Conservation (phyloP, 2,888 invertebrate species). For the Malthinus seriepunctatus region DNA sequence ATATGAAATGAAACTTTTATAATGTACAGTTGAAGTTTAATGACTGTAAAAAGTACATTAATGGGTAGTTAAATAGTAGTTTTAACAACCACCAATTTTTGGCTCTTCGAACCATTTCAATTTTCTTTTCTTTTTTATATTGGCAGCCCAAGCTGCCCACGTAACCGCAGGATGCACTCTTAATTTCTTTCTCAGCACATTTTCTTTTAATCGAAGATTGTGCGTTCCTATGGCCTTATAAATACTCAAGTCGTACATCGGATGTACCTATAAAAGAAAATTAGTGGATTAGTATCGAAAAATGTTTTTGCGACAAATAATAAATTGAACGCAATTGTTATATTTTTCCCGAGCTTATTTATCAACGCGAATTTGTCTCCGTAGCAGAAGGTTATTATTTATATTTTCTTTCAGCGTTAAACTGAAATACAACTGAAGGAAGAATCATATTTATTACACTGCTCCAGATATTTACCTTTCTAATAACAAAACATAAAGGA, state of each 20-base stretch:
- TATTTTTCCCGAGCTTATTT: constrained; percentile 13
- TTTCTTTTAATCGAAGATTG: constrained; percentile 44
- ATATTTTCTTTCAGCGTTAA: constrained; percentile 2
- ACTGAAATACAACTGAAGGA: too few relatives aligned
- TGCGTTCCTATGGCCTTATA: constrained; percentile 40
- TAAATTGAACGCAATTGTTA: constrained; percentile 21
- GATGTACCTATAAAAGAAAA: constrained; percentile 42
- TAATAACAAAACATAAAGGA: neutral
- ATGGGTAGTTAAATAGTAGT: neutral
- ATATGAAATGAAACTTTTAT: constrained; percentile 1
- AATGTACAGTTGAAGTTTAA: too few relatives aligned
- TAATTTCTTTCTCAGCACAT: constrained; percentile 39
- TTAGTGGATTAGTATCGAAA: constrained; percentile 2
- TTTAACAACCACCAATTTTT: neutral
- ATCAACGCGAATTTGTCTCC: constrained; percentile 1
- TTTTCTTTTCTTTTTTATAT: constrained; percentile 39
- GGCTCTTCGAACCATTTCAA: constrained; percentile 28
- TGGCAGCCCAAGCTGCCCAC: constrained; percentile 35
- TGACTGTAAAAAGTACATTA: too few relatives aligned
- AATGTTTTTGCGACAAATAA: constrained; percentile 16
- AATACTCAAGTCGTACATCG: constrained; percentile 34
- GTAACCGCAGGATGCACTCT: constrained; percentile 37
- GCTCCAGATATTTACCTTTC: neutral
- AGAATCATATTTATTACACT: constrained; percentile 2
- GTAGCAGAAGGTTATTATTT: neutral